Evolutionary conservation across 2,113 vertebrate genomes (phyloP).

Genomic region (Microcebus griseorufus): DNA sequence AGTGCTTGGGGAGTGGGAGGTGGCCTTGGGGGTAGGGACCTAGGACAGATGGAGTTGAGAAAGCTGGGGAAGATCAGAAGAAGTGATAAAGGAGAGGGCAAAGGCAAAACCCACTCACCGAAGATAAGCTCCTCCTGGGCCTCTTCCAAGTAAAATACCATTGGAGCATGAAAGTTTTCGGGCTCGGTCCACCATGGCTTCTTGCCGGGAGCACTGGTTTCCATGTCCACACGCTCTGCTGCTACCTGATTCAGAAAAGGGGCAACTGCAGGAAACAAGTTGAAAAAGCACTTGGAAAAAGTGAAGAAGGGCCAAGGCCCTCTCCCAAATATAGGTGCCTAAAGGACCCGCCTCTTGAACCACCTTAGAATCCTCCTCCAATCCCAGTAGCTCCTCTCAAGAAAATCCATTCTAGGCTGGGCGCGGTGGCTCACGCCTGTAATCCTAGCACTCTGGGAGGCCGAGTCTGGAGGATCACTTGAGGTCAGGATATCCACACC

Average conservation of each 20-base stretch:
- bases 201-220: background rate
- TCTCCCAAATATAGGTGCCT: background rate
- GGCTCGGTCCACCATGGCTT: rapidly evolving
- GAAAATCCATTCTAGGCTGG: background rate
- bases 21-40: rapidly evolving
- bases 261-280: background rate
- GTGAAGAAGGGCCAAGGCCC: background rate
- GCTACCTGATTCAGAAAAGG: background rate
- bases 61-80: background rate
- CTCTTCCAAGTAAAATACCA: background rate
- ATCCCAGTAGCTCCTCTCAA: background rate
- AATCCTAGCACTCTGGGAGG: too few relatives aligned
- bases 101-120: background rate
- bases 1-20: rapidly evolving
- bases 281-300: background rate
- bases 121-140: background rate
- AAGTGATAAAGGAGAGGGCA: rapidly evolving
- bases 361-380: rapidly evolving
- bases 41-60: background rate
- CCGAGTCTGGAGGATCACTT: too few relatives aligned
- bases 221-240: background rate
- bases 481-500: too few relatives aligned
- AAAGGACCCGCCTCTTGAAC: background rate
- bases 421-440: too few relatives aligned
- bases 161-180: background rate